Evolutionary conservation across 2,888 invertebrate species (phyloP).

Genomic region (Athalia circularis): DNA sequence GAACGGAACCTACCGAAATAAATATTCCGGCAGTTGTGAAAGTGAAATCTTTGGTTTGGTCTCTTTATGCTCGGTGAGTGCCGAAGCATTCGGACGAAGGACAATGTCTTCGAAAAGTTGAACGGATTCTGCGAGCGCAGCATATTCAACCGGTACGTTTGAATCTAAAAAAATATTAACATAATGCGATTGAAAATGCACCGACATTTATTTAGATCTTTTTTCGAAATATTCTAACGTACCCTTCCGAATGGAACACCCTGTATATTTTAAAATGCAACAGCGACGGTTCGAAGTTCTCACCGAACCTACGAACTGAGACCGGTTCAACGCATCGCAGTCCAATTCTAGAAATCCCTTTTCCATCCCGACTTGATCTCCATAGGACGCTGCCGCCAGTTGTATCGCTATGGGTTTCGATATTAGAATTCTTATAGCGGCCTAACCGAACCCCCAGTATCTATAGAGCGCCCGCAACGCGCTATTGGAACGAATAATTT

Average conservation of each 20-base stretch:
- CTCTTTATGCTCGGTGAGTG: neutral
- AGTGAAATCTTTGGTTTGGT: neutral
- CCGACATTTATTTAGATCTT: too few species aligned
- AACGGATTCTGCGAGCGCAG: neutral
- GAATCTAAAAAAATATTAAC: too few species aligned
- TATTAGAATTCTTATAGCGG: slow-evolving; percentile 40
- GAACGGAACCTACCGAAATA: too few species aligned
- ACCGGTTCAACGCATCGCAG: slow-evolving; percentile 28
- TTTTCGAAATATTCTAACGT: too few species aligned
- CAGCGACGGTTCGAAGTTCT: neutral
- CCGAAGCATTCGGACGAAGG: neutral
- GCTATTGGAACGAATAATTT: slow-evolving; percentile 24
- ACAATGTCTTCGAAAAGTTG: neutral
- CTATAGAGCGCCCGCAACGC: slow-evolving; percentile 13
- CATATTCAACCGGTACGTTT: too few species aligned
- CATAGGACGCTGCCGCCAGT: slow-evolving; percentile 9
- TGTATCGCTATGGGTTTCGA: slow-evolving; percentile 38
- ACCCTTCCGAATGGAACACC: too few species aligned
- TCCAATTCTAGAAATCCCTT: slow-evolving; percentile 34
- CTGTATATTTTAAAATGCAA: slow-evolving; percentile 12
- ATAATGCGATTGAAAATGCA: too few species aligned
- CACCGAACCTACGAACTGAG: neutral
- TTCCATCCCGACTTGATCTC: slow-evolving; percentile 38
- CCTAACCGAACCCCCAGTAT: slow-evolving; percentile 15
- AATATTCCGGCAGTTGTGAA: too few species aligned